Base-by-base conservation (phyloP, 2,113 vertebrate species). In the Colossoma macropomum region DNA sequence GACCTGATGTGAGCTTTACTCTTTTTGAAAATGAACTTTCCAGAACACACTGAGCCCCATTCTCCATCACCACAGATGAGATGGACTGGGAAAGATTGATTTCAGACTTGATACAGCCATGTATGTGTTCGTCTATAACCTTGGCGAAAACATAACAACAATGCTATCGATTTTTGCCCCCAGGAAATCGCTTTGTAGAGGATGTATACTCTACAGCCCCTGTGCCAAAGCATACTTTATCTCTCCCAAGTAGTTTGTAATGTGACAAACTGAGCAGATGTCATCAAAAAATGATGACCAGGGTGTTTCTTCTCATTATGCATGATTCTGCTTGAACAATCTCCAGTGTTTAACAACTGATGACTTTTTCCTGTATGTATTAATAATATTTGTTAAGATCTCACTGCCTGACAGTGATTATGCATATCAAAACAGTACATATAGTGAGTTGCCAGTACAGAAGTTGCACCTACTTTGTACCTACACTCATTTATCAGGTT, bases 41-140 rank as follows among this genome's bases (percentile, higher is more conserved):
- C 50, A 82, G 88, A 88, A 86, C 85, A 85, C 86, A 87, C 27
- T 90, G 78, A 85, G 88, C 81, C 86, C 88, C 86, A 87, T 89
- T 90, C 90, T 89, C 83, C 80, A 69, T 65, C 87, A 86, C 84
- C 85, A 90, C 76, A 88, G 86, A 90, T 88, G 89, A 84, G 92
- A 90, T 84, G 83, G 90, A 92, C 90, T 10, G 82, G 82, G 88
- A 89, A 89, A 91, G 92, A 93, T 93, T 93, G 92, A 93, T 93
- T 91, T 88, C 88, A 82, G 84, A 89, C 89, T 86, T 91, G 90
- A 92, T 92, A 90, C 86, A 87, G 91, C 87, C 88, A 75, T 81
- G 86, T 89, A 91, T 89, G 77, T 81, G 85, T 87, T 83, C 89
- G 86, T 92, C 90, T 89, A 88, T 93, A 90, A 91, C 80, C 85